Conservation (phyloP, 1,140 invertebrate species). For the Drosophila micromelanica region DNA sequence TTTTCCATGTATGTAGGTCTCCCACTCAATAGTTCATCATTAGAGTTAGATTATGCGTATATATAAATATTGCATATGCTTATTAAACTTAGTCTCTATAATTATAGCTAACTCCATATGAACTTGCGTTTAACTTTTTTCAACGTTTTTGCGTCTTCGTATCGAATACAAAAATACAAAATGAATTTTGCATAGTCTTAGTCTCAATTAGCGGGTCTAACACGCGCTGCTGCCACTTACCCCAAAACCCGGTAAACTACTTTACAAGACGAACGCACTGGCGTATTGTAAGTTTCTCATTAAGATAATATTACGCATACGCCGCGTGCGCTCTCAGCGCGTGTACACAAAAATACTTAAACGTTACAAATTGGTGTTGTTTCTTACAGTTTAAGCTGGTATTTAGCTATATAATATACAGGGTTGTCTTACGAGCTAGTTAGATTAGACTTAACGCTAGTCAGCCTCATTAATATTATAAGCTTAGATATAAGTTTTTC, state of each 20-base stretch:
- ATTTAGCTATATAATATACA: constrained; percentile 47
- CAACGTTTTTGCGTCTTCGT: constrained; percentile 62
- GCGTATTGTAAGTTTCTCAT: background rate
- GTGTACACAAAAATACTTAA: constrained; percentile 63
- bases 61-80: constrained; percentile 54
- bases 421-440: constrained; percentile 25
- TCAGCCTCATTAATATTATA: constrained; percentile 81
- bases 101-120: constrained; percentile 45
- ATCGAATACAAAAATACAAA: constrained; percentile 82
- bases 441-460: constrained; percentile 63
- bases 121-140: constrained; percentile 15
- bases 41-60: constrained; percentile 52
- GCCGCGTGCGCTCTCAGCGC: constrained; percentile 29
- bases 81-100: constrained; percentile 35
- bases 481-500: constrained; percentile 57
- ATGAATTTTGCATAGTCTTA: constrained; percentile 72
- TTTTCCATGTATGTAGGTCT: constrained; percentile 78
- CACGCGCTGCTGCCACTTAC: constrained; percentile 28
- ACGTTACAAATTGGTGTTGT: constrained; percentile 74
- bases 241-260: constrained; percentile 6
- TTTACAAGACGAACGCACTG: constrained; percentile 32
- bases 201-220: constrained; percentile 66
- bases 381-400: constrained; percentile 36
- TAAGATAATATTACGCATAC: constrained; percentile 30
- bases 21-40: constrained; percentile 56